Conservation (phyloP, 2,113 vertebrate genomes). For the Alectura lathami region DNA sequence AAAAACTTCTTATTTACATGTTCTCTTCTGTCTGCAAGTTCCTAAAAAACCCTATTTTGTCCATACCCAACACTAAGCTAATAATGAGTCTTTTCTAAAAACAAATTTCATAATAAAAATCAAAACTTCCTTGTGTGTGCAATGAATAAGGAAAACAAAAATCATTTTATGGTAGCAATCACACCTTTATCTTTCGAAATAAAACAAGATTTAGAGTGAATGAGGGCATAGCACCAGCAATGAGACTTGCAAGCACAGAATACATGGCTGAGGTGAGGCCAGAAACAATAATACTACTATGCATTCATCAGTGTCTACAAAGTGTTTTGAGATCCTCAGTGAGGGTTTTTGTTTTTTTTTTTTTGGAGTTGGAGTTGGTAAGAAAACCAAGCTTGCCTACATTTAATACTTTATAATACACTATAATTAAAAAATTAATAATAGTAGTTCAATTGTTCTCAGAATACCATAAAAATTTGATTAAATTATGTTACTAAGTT, state of each 20-base stretch:
- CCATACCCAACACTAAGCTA: neutral
- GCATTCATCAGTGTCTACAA: neutral
- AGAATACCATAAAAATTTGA: neutral
- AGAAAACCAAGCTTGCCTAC: neutral
- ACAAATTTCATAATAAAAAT: neutral
- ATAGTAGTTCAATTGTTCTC: neutral
- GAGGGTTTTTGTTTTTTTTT: too few species aligned
- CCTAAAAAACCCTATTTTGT: neutral
- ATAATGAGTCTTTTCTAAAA: neutral
- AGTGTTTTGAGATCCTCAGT: constrained; percentile 3
- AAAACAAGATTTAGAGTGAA: neutral
- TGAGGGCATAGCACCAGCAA: neutral
- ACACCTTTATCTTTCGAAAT: neutral
- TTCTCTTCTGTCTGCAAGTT: neutral
- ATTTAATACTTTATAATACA: neutral
- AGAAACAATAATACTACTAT: neutral
- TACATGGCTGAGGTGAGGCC: neutral
- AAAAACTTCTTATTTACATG: neutral
- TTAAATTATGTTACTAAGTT: neutral
- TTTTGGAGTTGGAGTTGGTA: too few species aligned
- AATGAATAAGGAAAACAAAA: neutral
- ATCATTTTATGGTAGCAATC: neutral
- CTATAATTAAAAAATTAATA: neutral
- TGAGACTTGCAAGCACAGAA: neutral
- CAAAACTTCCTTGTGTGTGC: neutral